phyloP scores from a whole-genome alignment of 2,113 vertebrate species.

The Nematolebias whitei region DNA sequence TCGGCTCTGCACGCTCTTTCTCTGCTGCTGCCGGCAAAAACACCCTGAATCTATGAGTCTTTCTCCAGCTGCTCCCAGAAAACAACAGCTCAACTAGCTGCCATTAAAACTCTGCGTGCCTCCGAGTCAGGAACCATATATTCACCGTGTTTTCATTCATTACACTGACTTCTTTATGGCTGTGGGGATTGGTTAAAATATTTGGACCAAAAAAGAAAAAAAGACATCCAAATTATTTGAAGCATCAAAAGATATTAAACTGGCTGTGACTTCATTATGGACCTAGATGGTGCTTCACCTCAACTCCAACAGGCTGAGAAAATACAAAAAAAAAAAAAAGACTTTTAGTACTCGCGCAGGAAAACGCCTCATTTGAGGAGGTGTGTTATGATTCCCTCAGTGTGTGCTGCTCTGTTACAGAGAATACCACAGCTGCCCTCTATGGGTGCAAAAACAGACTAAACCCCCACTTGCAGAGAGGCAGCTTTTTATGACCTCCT shows the following conservation, averaged over 20 bases:
- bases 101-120: not conserved
- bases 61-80: slow-evolving; percentile 17
- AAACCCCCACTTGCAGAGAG: slow-evolving; percentile 13
- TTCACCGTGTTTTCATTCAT: slow-evolving; percentile 30
- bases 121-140: slow-evolving; percentile 7
- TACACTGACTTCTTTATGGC: slow-evolving; percentile 25
- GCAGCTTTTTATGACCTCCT: slow-evolving; percentile 8
- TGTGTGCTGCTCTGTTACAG: not conserved
- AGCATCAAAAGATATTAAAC: not conserved
- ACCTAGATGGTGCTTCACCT: too few relatives aligned
- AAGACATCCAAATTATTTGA: not conserved
- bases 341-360: slow-evolving; percentile 21
- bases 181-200: slow-evolving; percentile 29
- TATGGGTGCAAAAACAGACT: slow-evolving; percentile 60
- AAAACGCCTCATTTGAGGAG: slow-evolving; percentile 23
- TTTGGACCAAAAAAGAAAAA: slow-evolving; percentile 20
- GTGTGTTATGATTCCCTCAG: slow-evolving; percentile 5
- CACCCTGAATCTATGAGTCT: slow-evolving; percentile 26
- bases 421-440: slow-evolving; percentile 76
- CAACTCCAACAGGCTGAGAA: too few relatives aligned
- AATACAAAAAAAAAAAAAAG: too few relatives aligned
- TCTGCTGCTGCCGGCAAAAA: slow-evolving; percentile 29
- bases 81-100: slow-evolving; percentile 28
- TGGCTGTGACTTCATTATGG: too few relatives aligned
- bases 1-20: slow-evolving; percentile 3